Evolutionary conservation across 1,140 invertebrate genomes (phyloP), one percentile per base, ranked within the genome.

Genomic region (Pachyrhynchus sulphureomaculatus): DNA sequence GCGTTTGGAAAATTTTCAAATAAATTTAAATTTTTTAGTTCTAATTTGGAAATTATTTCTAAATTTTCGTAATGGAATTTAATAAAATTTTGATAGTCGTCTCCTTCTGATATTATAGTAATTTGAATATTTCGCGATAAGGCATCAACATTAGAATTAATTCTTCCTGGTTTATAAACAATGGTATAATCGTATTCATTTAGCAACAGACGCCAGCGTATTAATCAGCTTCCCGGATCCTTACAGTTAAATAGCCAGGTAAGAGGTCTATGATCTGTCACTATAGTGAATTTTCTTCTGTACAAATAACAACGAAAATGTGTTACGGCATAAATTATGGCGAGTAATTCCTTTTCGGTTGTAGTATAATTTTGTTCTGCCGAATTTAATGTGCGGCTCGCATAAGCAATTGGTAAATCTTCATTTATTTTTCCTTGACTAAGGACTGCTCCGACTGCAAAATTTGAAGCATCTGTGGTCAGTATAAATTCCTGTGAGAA

Each of bases 141-240:
- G 10, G 51, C 45, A 52, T 79, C 77, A 8, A 77, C 75, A 13
- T 72, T 74, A 2, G 32, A 48, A 55, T 78, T 79, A 4, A 53
- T 41, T 66, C 68, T 74, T 2, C 75, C 77, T 4, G 67, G 64
- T 65, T 74, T 77, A 51, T 79, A 77, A 12, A 64, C 51, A 3
- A 83, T 76, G 41, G 75, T 53, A 64, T 76, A 79, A 26, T 79
- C 68, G 66, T 76, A 82, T 54, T 80, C 75, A 9, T 61, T 41
- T 10, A 77, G 39, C 56, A 59, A 39, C 18, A 75, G 49, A 29
- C 72, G 36, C 80, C 80, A 84, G 54, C 79, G 64, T 2, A 76
- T 68, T 8, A 83, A 59, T 58, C 76, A 54, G 24, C 68, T 72
- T 0, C 62, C 69, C 6, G 75, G 74, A 51, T 81, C 75, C 67